These are phyloP conservation scores for Campylomormyrus numenius DNA, from an alignment of 2,113 vertebrate species.

Conservation along the genomic window DNA sequence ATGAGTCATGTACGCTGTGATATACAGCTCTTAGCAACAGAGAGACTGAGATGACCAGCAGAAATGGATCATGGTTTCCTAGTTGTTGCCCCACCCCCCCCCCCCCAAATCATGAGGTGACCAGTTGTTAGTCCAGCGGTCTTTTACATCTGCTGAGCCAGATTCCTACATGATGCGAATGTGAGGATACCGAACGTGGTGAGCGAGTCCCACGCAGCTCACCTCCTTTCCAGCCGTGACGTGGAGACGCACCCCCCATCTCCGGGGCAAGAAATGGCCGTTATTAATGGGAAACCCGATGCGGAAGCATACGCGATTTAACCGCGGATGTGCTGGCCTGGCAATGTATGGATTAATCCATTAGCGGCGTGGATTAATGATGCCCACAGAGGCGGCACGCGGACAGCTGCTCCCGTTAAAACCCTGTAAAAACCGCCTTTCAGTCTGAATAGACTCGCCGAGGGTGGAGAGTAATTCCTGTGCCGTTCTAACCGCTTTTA, in stretches of 20 bases:
- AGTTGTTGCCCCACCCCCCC: neutral
- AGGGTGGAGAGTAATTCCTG: slow-evolving; percentile 17
- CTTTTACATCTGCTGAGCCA: neutral
- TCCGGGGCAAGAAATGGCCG: neutral
- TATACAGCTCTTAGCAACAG: neutral
- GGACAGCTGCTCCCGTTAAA: neutral
- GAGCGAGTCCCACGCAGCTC: neutral
- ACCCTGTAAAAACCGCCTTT: neutral
- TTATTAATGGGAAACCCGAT: neutral
- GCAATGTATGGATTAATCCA: slow-evolving; percentile 12
- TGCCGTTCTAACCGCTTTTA: neutral
- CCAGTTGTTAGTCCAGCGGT: neutral
- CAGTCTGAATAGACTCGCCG: slow-evolving; percentile 1
- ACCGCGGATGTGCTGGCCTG: neutral
- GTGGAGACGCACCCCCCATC: neutral
- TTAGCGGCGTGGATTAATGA: slow-evolving; percentile 15
- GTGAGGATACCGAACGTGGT: neutral
- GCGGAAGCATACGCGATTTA: neutral
- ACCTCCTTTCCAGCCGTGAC: neutral
- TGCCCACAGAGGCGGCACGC: neutral
- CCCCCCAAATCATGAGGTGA: neutral
- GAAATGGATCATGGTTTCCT: neutral
- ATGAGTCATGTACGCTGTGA: neutral
- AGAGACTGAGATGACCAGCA: neutral
- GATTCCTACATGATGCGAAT: neutral